A percentile compares a stretch with the other conserved stretches of the same genome.
Conservation (phyloP, 2,113 vertebrate genomes). For the Microcebus griseorufus region DNA sequence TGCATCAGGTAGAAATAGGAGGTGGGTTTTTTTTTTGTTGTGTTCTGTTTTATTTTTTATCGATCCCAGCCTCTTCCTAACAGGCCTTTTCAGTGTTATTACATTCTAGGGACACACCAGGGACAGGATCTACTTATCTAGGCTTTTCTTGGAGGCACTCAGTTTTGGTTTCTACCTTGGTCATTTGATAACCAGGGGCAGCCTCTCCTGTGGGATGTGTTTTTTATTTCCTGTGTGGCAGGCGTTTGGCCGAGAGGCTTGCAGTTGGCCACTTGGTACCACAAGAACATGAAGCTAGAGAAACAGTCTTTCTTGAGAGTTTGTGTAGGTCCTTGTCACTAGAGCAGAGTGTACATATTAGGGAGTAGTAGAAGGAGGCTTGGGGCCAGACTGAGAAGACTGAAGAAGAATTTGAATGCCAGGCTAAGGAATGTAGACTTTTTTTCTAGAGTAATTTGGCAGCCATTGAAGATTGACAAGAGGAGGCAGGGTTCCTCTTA, state of each 20-base stretch:
- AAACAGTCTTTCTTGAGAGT: not conserved
- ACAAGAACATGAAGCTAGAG: not conserved
- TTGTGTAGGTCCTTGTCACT: not conserved
- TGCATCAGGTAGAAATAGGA: not conserved
- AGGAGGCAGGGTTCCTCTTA: not conserved
- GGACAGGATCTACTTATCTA: not conserved
- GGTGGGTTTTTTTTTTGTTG: not conserved
- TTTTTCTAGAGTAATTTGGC: not conserved
- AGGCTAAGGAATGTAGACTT: not conserved
- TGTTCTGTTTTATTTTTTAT: not conserved
- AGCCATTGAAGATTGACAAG: not conserved
- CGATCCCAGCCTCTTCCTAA: not conserved
- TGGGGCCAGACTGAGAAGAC: not conserved
- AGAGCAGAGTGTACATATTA: not conserved
- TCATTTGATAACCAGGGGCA: not conserved
- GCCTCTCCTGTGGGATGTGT: accelerated
- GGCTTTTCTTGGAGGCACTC: not conserved
- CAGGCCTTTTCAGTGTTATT: not conserved
- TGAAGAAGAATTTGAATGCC: not conserved
- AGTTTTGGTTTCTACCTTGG: not conserved
- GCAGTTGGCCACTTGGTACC: not conserved
- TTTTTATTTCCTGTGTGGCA: not conserved
- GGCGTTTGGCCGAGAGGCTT: not conserved
- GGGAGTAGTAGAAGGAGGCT: not conserved
- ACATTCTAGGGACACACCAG: not conserved